Conservation (phyloP, 2,113 vertebrate genomes). For the Apus apus region DNA sequence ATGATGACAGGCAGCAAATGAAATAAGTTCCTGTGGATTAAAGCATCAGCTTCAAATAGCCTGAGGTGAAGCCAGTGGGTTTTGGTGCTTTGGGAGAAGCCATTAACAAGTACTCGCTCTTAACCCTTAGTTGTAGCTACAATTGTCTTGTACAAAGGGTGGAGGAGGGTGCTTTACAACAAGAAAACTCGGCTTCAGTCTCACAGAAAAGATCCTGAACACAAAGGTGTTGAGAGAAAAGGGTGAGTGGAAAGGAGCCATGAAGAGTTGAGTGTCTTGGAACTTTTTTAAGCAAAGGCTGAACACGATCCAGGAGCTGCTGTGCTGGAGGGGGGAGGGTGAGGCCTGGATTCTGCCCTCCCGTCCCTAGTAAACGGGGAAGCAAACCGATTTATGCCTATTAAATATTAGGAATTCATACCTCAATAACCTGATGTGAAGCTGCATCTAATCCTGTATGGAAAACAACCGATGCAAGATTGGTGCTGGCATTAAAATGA, state of each 20-base stretch:
- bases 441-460: background rate
- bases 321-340: background rate
- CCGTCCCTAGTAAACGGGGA: rapidly evolving
- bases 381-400: rapidly evolving
- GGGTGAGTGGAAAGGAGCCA: background rate
- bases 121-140: background rate
- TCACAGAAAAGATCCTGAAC: background rate
- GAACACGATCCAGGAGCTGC: background rate
- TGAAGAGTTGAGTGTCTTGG: background rate
- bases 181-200: background rate
- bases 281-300: background rate
- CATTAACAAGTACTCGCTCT: background rate
- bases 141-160: background rate
- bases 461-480: background rate
- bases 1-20: background rate
- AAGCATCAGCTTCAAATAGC: background rate
- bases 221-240: background rate
- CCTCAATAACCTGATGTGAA: background rate
- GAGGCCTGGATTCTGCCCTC: too few species aligned
- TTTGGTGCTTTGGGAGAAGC: background rate
- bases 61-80: background rate
- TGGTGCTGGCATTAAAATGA: background rate
- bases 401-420: background rate
- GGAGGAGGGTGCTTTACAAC: background rate
- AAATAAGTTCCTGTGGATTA: background rate